phyloP scores from a whole-genome alignment of 2,113 vertebrate genomes.

The Ascaphus truei region DNA sequence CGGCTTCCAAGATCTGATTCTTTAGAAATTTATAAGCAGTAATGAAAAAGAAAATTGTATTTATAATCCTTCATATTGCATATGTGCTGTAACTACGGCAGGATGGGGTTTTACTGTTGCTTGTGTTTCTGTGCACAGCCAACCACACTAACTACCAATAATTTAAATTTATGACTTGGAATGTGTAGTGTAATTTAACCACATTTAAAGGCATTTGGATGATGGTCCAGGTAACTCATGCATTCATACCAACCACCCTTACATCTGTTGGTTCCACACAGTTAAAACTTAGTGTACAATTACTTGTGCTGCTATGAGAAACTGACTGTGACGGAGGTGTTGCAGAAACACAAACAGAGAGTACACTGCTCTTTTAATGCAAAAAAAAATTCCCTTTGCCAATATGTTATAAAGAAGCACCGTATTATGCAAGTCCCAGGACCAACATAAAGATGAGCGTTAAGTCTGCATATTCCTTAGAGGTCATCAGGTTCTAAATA shows the following conservation, averaged over 20 bases:
- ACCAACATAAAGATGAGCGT: background rate
- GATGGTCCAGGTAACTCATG: constrained; percentile 35
- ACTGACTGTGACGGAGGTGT: background rate
- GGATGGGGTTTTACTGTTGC: constrained; percentile 44
- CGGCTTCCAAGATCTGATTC: constrained; percentile 22
- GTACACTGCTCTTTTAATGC: background rate
- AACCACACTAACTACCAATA: constrained; percentile 43
- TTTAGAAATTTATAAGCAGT: constrained; percentile 37
- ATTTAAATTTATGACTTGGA: constrained; percentile 47
- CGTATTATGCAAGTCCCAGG: background rate
- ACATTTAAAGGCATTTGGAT: constrained; percentile 37
- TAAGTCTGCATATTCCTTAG: no score
- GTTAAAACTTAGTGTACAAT: constrained; percentile 3
- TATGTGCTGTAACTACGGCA: background rate
- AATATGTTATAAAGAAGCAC: background rate
- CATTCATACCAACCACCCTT: constrained; percentile 7
- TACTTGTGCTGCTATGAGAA: background rate
- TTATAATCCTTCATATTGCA: constrained; percentile 30
- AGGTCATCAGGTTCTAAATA: no score
- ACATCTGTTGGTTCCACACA: constrained; percentile 26
- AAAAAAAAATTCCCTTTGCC: background rate
- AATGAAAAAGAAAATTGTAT: constrained; percentile 36
- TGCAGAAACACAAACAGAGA: background rate
- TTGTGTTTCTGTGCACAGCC: constrained; percentile 38
- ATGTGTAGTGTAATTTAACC: constrained; percentile 37